Conservation (phyloP, 2,113 vertebrate species). For the Zosterops japonicus region DNA sequence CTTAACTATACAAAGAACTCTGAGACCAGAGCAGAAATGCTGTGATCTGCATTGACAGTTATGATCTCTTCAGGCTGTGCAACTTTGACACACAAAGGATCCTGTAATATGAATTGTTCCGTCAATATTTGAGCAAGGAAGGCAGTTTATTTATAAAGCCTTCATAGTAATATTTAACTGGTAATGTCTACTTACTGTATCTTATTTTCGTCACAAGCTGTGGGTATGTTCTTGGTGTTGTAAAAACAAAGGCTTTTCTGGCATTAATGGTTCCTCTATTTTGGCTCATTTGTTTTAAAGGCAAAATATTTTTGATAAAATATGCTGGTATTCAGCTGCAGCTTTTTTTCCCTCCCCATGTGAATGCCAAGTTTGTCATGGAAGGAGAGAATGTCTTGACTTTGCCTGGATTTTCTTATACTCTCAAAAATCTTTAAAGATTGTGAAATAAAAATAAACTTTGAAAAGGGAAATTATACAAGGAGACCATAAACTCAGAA, state of each 20-base stretch:
- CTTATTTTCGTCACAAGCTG: not conserved
- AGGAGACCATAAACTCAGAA: not conserved
- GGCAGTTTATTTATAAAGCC: not conserved
- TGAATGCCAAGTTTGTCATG: not conserved
- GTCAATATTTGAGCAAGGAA: constrained; percentile 25
- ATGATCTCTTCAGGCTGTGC: not conserved
- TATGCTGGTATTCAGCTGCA: not conserved
- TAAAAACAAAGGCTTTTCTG: not conserved
- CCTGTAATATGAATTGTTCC: not conserved
- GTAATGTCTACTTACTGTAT: not conserved
- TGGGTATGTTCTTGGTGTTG: not conserved
- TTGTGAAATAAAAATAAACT: not conserved
- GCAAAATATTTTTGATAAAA: not conserved
- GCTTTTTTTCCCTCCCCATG: not conserved
- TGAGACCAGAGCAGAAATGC: not conserved
- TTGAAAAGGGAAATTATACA: not conserved
- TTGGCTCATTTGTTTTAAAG: not conserved
- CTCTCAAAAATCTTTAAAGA: not conserved
- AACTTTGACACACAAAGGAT: not conserved
- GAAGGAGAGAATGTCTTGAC: not conserved
- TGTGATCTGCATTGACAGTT: not conserved
- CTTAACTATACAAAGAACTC: not conserved
- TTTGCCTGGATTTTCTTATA: not conserved
- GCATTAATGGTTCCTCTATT: not conserved
- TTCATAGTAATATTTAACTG: not conserved